Evolutionary conservation across 2,113 vertebrate genomes (phyloP).

Genomic region (Callithrix jacchus): DNA sequence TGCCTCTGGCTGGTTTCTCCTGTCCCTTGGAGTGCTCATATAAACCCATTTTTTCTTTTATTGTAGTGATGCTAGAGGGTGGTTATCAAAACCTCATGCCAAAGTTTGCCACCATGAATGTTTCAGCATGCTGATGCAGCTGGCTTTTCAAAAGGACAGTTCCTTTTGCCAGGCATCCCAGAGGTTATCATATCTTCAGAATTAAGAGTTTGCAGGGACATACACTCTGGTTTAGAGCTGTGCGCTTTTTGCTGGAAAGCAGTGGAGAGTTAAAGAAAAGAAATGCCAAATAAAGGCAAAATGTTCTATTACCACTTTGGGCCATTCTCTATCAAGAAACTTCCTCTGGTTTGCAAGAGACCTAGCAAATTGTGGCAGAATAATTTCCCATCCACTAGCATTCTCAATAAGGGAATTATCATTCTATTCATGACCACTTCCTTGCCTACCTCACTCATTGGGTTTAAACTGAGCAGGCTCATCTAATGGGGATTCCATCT

Average conservation of each 20-base stretch:
- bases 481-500: background rate
- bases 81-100: slow-evolving; percentile 51
- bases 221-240: slow-evolving; percentile 41
- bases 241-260: slow-evolving; percentile 35
- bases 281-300: slow-evolving; percentile 42
- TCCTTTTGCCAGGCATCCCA: slow-evolving; percentile 58
- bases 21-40: slow-evolving; percentile 29
- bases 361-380: background rate
- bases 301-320: background rate
- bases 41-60: slow-evolving; percentile 56
- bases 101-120: slow-evolving; percentile 69
- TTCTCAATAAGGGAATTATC: background rate
- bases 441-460: background rate
- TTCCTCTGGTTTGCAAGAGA: slow-evolving; percentile 2
- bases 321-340: background rate
- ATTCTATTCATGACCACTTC: background rate
- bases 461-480: background rate
- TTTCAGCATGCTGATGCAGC: slow-evolving; percentile 65
- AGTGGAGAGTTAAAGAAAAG: background rate
- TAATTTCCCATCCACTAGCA: background rate
- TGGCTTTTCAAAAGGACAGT: slow-evolving; percentile 65
- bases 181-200: slow-evolving; percentile 60
- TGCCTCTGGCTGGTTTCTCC: slow-evolving; percentile 37
- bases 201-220: slow-evolving; percentile 40
- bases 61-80: slow-evolving; percentile 2